These are phyloP conservation scores for Porites cylindrica DNA, from an alignment of 92 coral and sea anemone species.

Conservation along the genomic window DNA sequence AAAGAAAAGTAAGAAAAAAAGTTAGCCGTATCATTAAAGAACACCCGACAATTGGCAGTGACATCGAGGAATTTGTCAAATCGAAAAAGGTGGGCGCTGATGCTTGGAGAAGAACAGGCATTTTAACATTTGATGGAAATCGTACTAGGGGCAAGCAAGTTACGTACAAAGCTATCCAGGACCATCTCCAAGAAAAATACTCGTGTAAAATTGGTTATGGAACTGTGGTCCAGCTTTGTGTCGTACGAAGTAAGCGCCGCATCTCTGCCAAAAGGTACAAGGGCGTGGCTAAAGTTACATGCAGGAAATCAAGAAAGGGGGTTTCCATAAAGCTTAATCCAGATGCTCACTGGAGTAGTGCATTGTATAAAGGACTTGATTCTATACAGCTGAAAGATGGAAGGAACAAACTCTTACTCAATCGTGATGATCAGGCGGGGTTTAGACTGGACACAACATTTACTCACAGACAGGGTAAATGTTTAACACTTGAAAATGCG, in stretches of 20 bases:
- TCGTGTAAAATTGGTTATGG: slow-evolving; percentile 62
- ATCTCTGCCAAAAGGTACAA: slow-evolving; percentile 56
- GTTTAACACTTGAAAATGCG: slow-evolving; percentile 17
- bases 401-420: slow-evolving; percentile 44
- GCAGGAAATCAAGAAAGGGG: slow-evolving; percentile 67
- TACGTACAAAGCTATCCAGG: slow-evolving; percentile 39
- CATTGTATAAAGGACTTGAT: slow-evolving; percentile 64
- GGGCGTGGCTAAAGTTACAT: slow-evolving; percentile 69
- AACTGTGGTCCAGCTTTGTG: slow-evolving; percentile 72
- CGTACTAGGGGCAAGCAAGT: no score
- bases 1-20: no score
- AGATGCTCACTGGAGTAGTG: slow-evolving; percentile 62
- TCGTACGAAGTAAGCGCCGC: slow-evolving; percentile 57
- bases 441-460: slow-evolving; percentile 62
- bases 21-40: no score
- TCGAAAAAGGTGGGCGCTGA: slow-evolving; percentile 42
- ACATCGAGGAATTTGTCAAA: background rate
- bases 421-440: slow-evolving; percentile 70
- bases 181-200: slow-evolving; percentile 62
- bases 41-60: no score
- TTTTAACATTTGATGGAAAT: slow-evolving; percentile 59
- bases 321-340: background rate
- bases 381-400: slow-evolving; percentile 54
- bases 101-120: slow-evolving; percentile 68
- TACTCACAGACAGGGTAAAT: slow-evolving; percentile 64